These are phyloP conservation scores for Cephalopterus ornatus DNA, from an alignment of 2,113 vertebrate genomes.

Conservation along the genomic window DNA sequence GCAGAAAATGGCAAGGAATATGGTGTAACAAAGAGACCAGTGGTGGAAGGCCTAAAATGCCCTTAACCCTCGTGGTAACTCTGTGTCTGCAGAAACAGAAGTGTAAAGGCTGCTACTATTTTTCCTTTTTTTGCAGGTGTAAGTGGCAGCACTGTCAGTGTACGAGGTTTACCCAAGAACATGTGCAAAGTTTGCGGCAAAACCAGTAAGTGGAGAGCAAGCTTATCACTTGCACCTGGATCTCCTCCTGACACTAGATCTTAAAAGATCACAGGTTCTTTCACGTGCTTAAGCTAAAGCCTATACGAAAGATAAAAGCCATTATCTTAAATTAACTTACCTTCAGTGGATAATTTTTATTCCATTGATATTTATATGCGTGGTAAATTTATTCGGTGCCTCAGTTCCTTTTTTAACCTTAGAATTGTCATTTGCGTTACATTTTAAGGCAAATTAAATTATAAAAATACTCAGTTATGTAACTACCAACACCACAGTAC, in stretches of 20 bases:
- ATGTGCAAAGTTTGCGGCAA: not conserved
- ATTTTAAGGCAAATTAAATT: conserved; percentile 53
- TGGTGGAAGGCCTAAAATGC: not conserved
- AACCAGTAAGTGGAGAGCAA: not conserved
- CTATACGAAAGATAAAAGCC: not conserved
- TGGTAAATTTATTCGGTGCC: not conserved
- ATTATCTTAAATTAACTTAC: not conserved
- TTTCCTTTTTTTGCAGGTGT: not conserved
- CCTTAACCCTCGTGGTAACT: not conserved
- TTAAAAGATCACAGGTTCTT: not conserved
- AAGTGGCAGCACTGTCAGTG: not conserved
- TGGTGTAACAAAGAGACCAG: not conserved
- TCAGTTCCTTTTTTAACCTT: conserved; percentile 33
- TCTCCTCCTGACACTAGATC: not conserved
- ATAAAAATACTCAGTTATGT: conserved; percentile 33
- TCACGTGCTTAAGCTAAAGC: not conserved
- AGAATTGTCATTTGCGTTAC: conserved; percentile 39
- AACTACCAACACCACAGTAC: conserved; percentile 5
- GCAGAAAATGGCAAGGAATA: not conserved
- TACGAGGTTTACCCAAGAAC: not conserved
- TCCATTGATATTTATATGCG: not conserved
- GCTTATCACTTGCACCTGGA: not conserved
- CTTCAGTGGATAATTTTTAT: not conserved
- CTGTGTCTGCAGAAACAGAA: not conserved
- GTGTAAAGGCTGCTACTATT: not conserved